Evolutionary conservation across 2,797 vertebrate species (phyloP), one percentile per base, ranked within the genome.

Genomic region (Pipistrellus pipistrellus): DNA sequence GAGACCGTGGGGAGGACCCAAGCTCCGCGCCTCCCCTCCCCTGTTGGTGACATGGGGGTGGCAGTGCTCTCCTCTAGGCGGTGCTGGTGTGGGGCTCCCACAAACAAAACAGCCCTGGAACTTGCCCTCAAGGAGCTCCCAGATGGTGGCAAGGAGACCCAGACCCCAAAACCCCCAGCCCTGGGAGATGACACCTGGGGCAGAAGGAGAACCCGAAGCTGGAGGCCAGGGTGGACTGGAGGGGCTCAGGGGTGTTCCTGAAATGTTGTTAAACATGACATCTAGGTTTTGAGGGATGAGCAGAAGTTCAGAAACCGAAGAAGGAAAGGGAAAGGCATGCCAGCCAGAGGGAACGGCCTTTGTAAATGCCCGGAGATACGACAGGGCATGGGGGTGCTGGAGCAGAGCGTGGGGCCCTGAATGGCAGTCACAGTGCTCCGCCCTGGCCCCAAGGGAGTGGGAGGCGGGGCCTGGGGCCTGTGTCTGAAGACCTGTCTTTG

Each of bases 401-500:
- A 1, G 41, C 7, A 10, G 53, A 27, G 25, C 51, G 0, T 0
- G 44, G n/a, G 14, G 6, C 48, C 35, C 41, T 2, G 10, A 41
- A 32, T 17, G 75, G 12, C 8, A n/a, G 75, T 25, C 57, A 5
- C 14, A 5, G 48, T 18, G 30, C 44, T 32, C 30, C 7, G 35
- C 25, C 41, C 12, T 23, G 20, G 18, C 68, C 46, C 51, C 62
- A 30, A 4, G 69, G 41, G 66, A 41, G 11, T 2, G 13, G 35
- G 59, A 30, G n/a, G 55, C 14, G 23, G 51, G 66, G 8, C 27
- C 4, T 32, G 51, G 46, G 46, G 41, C 20, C 4, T 35, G 2
- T 25, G 2, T 76, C 91, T 88, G 59, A 94, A 72, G 41, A 92
- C 59, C 93, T 14, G 71, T 91, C 95, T 86, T 91, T 78, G 62